Evolutionary conservation across 2,797 vertebrate genomes (phyloP).

Genomic region (Chrysolophus pictus): DNA sequence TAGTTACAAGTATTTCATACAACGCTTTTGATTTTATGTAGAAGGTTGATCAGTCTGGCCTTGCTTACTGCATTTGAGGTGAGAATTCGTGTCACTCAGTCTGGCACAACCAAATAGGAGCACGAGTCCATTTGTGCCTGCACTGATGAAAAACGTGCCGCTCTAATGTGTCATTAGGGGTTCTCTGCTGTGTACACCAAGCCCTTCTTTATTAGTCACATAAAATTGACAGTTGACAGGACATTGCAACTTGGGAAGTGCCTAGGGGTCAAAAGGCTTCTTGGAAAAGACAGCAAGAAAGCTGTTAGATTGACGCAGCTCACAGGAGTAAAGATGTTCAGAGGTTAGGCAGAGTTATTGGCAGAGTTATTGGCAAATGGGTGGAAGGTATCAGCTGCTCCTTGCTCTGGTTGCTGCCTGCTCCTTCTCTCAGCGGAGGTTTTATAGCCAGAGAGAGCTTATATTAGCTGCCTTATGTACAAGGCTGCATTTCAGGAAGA

Average conservation of each 20-base stretch:
- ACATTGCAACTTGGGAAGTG: background rate
- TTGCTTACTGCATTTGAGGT: background rate
- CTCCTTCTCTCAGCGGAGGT: constrained; percentile 11
- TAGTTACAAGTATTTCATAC: background rate
- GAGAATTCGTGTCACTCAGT: background rate
- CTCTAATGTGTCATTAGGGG: constrained; percentile 42
- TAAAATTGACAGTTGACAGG: constrained; percentile 7
- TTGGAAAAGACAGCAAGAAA: constrained; percentile 16
- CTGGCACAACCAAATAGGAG: constrained; percentile 12
- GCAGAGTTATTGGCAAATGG: background rate
- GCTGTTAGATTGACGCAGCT: background rate
- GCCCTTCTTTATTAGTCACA: constrained; percentile 46
- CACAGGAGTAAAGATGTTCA: background rate
- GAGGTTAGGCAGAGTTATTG: background rate
- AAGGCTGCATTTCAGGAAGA: background rate
- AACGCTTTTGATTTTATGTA: background rate
- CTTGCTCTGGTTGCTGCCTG: background rate
- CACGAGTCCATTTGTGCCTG: background rate
- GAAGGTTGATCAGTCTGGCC: background rate
- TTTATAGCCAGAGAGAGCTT: background rate
- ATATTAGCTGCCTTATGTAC: background rate
- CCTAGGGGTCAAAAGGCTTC: background rate
- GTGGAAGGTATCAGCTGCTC: background rate
- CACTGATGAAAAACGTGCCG: constrained; percentile 3
- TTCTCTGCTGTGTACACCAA: constrained; percentile 3